These are phyloP conservation scores for Drosophila pallidifrons DNA, from an alignment of 1,140 invertebrate species.

Conservation along the genomic window DNA sequence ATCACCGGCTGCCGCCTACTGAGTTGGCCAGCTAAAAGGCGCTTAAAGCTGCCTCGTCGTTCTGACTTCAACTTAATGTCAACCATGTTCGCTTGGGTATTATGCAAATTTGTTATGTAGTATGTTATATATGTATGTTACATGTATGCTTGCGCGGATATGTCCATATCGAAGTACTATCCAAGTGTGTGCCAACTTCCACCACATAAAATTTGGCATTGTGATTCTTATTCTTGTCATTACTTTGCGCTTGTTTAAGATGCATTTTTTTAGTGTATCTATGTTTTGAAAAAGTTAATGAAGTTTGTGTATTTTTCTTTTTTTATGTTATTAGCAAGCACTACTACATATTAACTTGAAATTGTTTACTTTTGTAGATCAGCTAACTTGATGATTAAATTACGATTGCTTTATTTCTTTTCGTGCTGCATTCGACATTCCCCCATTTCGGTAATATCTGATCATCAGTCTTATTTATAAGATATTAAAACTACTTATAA, in stretches of 20 bases:
- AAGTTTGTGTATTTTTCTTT: no score
- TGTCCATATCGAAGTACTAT: not conserved
- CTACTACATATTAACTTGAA: no score
- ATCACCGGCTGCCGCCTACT: constrained; percentile 6
- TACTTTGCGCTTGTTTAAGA: not conserved
- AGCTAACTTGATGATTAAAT: no score
- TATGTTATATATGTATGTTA: not conserved
- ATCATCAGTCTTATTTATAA: no score
- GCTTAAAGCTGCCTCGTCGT: constrained; percentile 31
- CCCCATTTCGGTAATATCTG: no score
- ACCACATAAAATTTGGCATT: not conserved
- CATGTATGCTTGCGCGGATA: constrained; percentile 12
- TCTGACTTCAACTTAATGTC: constrained; percentile 51
- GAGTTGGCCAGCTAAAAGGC: constrained; percentile 22
- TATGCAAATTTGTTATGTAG: constrained; percentile 48
- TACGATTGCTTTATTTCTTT: no score
- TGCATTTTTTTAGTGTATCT: no score
- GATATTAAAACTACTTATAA: no score
- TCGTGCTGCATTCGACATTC: no score
- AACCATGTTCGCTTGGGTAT: constrained; percentile 35
- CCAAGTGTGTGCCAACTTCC: constrained; percentile 8
- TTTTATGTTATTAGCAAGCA: no score
- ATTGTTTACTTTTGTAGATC: no score
- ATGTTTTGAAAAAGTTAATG: no score
- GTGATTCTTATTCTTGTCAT: constrained; percentile 22